These are phyloP conservation scores for Eurystomus gularis DNA, from an alignment of 2,113 vertebrate species.

Conservation along the genomic window DNA sequence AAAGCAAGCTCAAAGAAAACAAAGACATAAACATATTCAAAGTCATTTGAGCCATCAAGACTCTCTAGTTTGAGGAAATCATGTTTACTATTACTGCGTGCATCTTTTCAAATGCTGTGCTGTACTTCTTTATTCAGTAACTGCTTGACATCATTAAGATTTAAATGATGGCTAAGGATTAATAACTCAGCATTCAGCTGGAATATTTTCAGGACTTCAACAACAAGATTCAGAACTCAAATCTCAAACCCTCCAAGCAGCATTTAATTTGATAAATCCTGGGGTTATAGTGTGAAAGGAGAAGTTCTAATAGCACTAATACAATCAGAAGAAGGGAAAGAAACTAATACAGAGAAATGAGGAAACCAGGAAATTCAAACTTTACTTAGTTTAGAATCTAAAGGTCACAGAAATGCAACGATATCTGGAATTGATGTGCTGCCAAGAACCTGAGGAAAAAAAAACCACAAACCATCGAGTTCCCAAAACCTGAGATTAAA, in stretches of 20 bases:
- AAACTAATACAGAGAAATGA: conserved; percentile 25
- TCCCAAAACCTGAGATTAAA: not conserved
- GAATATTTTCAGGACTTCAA: not conserved
- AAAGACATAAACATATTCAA: not conserved
- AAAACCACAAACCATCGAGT: not conserved
- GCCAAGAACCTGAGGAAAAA: not conserved
- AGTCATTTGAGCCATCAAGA: not conserved
- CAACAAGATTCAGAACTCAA: not conserved
- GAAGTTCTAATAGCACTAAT: conserved; percentile 5
- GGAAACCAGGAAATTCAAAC: not conserved
- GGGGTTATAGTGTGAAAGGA: not conserved
- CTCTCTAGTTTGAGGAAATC: not conserved
- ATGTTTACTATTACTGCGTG: not conserved
- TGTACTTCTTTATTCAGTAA: not conserved
- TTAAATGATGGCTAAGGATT: not conserved
- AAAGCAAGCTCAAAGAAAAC: not conserved
- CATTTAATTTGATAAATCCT: conserved; percentile 31
- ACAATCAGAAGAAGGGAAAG: not conserved
- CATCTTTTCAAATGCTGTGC: not conserved
- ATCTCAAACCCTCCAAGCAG: not conserved
- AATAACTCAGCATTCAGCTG: not conserved
- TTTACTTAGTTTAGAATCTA: conserved; percentile 23
- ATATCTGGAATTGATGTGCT: not conserved
- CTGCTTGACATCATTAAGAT: not conserved
- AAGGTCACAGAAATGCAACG: not conserved